phyloP scores from a whole-genome alignment of 2,888 invertebrate genomes.

The Leucophenga montana region DNA sequence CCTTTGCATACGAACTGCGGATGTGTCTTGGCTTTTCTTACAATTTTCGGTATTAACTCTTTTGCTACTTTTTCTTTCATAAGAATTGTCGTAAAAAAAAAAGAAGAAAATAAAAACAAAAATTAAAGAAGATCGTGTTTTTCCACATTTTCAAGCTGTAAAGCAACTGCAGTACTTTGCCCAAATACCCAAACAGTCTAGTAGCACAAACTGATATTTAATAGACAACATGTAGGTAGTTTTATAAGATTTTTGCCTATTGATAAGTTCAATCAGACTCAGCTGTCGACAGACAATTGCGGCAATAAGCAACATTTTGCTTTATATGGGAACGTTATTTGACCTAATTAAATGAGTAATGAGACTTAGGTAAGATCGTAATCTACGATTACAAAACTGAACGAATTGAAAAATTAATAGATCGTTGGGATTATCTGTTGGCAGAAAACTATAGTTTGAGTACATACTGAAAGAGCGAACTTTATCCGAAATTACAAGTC shows the following conservation, averaged over 20 bases:
- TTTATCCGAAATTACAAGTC: too few species aligned
- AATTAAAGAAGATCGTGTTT: not conserved
- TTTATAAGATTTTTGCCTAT: conserved; percentile 17
- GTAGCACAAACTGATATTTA: conserved; percentile 4
- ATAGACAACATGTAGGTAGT: conserved; percentile 7
- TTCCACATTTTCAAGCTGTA: conserved; percentile 17
- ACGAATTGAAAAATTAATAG: too few species aligned
- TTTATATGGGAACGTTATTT: conserved; percentile 8
- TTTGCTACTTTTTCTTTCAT: conserved; percentile 9
- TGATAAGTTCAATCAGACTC: not conserved
- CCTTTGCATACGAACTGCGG: not conserved
- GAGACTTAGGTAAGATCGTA: not conserved
- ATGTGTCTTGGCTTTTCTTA: not conserved
- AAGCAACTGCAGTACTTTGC: conserved; percentile 8
- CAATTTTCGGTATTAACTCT: not conserved
- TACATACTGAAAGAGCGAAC: too few species aligned
- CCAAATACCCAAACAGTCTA: conserved; percentile 9
- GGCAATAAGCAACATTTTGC: not conserved
- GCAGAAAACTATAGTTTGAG: too few species aligned
- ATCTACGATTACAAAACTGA: too few species aligned
- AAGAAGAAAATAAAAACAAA: not conserved
- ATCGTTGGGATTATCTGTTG: too few species aligned
- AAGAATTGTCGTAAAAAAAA: conserved; percentile 15
- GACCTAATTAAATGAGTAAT: conserved; percentile 11
- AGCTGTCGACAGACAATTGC: conserved; percentile 2